Evolutionary conservation across 2,797 vertebrate species (phyloP).

Genomic region (Bovichtus variegatus): DNA sequence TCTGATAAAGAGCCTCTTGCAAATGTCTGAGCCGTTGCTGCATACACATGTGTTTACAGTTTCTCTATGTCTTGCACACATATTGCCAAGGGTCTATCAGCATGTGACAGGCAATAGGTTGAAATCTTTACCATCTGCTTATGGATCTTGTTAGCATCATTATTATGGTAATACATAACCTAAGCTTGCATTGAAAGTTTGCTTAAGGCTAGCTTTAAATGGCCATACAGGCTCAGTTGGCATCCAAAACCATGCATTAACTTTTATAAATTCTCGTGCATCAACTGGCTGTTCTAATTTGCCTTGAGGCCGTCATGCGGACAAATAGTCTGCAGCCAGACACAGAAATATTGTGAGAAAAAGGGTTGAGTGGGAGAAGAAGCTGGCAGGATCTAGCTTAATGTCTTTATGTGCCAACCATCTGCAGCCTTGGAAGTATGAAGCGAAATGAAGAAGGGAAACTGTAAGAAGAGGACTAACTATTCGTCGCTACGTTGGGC

Average conservation of each 20-base stretch:
- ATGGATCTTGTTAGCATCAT: slow-evolving; percentile 64
- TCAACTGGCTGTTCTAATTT: slow-evolving; percentile 11
- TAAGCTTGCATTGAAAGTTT: slow-evolving; percentile 33
- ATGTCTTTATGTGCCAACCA: slow-evolving; percentile 45
- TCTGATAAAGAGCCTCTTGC: slow-evolving; percentile 48
- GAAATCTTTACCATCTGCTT: slow-evolving; percentile 59
- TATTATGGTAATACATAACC: slow-evolving; percentile 55
- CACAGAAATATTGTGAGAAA: slow-evolving; percentile 9
- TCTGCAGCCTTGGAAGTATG: slow-evolving; percentile 52
- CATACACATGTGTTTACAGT: slow-evolving; percentile 33
- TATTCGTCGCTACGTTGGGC: slow-evolving; percentile 4
- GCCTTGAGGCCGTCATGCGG: slow-evolving; percentile 30
- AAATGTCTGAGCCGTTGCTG: slow-evolving; percentile 8
- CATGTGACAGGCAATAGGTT: slow-evolving; percentile 33
- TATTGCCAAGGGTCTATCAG: slow-evolving; percentile 10
- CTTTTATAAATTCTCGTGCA: slow-evolving; percentile 22
- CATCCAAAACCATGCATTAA: slow-evolving; percentile 10
- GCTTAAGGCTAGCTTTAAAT: slow-evolving; percentile 51
- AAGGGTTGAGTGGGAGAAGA: background rate
- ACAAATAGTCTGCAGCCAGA: slow-evolving; percentile 31
- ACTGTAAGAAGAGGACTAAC: slow-evolving; percentile 7
- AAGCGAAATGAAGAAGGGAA: slow-evolving; percentile 11
- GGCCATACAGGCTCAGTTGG: slow-evolving; percentile 47
- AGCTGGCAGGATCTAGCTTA: slow-evolving; percentile 22
- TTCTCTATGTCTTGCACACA: slow-evolving; percentile 29